Percentiles rank a stretch among this genome's conserved stretches.
Evolutionary conservation across 2,797 vertebrate genomes (phyloP).

Genomic region (Sebastes nivosus): DNA sequence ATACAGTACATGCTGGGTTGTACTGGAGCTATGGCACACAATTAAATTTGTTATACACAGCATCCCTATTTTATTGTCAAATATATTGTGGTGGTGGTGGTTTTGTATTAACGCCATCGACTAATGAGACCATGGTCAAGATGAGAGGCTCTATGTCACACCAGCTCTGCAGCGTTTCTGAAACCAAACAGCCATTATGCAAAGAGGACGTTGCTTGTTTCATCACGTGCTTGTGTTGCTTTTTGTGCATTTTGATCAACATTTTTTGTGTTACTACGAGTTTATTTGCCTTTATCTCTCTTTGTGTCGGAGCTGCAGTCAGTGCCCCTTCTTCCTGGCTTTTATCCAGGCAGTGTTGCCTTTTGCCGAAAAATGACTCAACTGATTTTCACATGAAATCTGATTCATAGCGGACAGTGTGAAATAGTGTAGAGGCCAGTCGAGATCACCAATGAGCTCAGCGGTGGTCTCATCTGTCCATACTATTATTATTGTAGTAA

Average conservation of each 20-base stretch:
- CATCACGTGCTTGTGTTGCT: neutral
- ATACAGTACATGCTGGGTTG: neutral
- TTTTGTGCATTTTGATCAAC: neutral
- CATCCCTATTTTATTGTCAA: neutral
- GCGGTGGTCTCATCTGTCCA: neutral
- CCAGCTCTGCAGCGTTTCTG: neutral
- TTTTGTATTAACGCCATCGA: neutral
- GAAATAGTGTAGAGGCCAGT: neutral
- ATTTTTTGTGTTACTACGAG: neutral
- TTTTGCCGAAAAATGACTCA: neutral
- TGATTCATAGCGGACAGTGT: neutral
- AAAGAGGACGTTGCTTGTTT: neutral
- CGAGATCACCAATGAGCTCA: neutral
- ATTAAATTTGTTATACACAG: neutral
- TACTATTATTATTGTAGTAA: neutral
- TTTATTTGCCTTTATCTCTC: neutral
- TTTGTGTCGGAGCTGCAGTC: neutral
- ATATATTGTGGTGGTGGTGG: neutral
- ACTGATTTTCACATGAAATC: neutral
- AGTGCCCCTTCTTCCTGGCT: neutral
- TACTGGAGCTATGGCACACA: neutral
- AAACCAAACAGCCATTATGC: neutral
- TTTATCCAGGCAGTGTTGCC: neutral
- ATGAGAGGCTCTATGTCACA: neutral
- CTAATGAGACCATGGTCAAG: neutral